Evolutionary conservation across 2,113 vertebrate genomes (phyloP), one percentile per base, ranked within the genome.

Genomic region (Alectura lathami): DNA sequence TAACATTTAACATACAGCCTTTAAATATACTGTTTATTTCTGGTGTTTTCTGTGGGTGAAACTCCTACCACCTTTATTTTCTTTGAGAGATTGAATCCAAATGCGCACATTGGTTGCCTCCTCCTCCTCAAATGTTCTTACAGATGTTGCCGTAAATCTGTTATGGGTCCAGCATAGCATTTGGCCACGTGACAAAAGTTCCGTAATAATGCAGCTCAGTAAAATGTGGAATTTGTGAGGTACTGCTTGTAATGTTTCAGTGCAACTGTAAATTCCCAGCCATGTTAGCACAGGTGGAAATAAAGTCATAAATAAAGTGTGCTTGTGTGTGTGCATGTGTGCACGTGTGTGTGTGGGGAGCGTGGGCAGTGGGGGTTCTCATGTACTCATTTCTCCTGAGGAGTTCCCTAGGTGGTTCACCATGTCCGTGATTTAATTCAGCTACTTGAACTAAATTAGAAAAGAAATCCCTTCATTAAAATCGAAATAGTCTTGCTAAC

Each of bases 61-160:
- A 92, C 36, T 93, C 50, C 45, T 36, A 12, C 1, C 3, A 63
- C 38, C 40, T 23, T n/a, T 66, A 62, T 45, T 84, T 81, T 74
- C 36, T 83, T 38, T 43, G 64, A 67, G 89, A 79, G 45, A 20
- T 59, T 93, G 75, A 86, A 94, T 97, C 98, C 92, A 94, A 97
- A 97, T 97, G 51, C 96, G 93, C 82, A 93, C 84, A 83, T 86
- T 73, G 74, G 53, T 93, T 96, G 97, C 96, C 95, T 97, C 66
- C 26, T 45, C 76, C 64, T 64, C 78, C 48, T 60, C 72, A 79
- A 53, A 69, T 40, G 23, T n/a, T 73, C 97, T 96, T 97, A 95
- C 97, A 98, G 97, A 98, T 98, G 97, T 98, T 98, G 90, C 97
- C 97, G 96, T 98, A 98, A 99, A 98, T 98, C 98, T 98, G 6